phyloP scores from a whole-genome alignment of 2,888 invertebrate genomes.

The Tortrix viridana region DNA sequence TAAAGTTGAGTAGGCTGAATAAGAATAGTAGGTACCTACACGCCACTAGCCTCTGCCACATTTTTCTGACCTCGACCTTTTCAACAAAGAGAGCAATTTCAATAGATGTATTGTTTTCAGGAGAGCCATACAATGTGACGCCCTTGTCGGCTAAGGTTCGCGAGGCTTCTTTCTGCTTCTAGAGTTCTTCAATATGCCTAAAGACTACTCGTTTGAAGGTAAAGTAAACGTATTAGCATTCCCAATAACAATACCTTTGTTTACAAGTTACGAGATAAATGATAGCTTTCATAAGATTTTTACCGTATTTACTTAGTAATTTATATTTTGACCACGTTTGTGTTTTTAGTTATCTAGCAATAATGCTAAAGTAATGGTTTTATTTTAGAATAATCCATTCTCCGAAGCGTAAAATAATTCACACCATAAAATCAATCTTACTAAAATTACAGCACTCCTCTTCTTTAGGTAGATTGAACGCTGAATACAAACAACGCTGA shows the following conservation, averaged over 20 bases:
- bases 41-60: slow-evolving; percentile 3
- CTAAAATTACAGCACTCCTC: not conserved
- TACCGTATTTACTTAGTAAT: too few species aligned
- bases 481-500: not conserved
- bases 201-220: slow-evolving; percentile 1
- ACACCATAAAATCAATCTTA: too few species aligned
- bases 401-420: too few species aligned
- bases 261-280: too few species aligned
- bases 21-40: not conserved
- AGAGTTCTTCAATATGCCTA: slow-evolving; percentile 1
- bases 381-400: too few species aligned
- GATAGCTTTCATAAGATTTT: too few species aligned
- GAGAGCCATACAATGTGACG: slow-evolving; percentile 23
- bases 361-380: too few species aligned
- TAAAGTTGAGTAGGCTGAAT: not conserved
- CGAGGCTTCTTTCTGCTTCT: slow-evolving; percentile 6
- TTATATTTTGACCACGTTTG: too few species aligned
- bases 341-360: too few species aligned
- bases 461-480: not conserved
- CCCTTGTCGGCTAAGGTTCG: slow-evolving; percentile 27
- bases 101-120: slow-evolving; percentile 34
- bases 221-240: not conserved
- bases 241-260: not conserved
- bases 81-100: slow-evolving; percentile 31
- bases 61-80: slow-evolving; percentile 31